Evolutionary conservation across 2,797 vertebrate species (phyloP).

Genomic region (Phataginus tricuspis): DNA sequence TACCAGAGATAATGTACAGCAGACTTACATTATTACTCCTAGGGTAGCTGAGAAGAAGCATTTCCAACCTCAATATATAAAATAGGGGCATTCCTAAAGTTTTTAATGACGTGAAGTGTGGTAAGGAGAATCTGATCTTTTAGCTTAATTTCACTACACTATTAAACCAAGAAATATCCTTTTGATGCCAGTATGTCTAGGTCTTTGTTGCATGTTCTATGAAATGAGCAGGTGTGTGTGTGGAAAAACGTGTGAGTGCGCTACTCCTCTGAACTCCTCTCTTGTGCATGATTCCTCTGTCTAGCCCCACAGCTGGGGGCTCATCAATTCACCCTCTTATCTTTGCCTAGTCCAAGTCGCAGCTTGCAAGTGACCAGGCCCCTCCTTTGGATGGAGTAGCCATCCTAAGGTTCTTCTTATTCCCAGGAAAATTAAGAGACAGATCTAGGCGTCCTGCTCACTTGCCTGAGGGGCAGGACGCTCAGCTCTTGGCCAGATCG

Average conservation of each 20-base stretch:
- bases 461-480: not conserved
- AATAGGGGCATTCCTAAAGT: not conserved
- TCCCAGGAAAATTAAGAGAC: not conserved
- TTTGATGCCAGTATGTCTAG: not conserved
- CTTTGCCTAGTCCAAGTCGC: not conserved
- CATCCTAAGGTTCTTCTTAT: not conserved
- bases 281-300: not conserved
- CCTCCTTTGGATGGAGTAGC: not conserved
- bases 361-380: not conserved
- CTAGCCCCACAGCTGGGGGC: not conserved
- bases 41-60: conserved; percentile 1
- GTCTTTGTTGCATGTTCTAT: not conserved
- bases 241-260: not conserved
- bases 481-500: not conserved
- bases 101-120: not conserved
- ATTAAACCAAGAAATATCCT: not conserved
- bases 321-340: not conserved
- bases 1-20: not conserved
- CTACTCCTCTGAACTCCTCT: not conserved
- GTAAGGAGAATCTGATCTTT: conserved; percentile 26
- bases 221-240: not conserved
- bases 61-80: conserved; percentile 6
- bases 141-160: conserved; percentile 16
- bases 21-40: not conserved
- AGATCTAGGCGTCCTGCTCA: not conserved